Evolutionary conservation across 2,888 invertebrate genomes (phyloP), one percentile per base, ranked within the genome.

Genomic region (Hipparchia semele): DNA sequence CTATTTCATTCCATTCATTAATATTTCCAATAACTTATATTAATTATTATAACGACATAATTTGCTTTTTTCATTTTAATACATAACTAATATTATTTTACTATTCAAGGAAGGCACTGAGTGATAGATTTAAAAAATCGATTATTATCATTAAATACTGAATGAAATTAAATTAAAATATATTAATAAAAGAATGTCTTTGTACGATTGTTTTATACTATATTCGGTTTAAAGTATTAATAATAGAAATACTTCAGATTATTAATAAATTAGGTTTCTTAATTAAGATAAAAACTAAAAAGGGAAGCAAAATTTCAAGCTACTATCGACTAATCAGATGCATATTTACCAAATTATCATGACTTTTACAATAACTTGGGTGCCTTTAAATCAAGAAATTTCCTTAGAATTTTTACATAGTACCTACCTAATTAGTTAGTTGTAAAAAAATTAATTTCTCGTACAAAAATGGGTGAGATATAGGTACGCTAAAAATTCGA

Each of bases 21-120:
- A 1, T 0, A 39, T 2, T 2, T 39, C 13, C 53, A 65, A 65
- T 51, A 65, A 46, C 45, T 62, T 62, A 62, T 23, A 53, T 33
- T 23, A 23, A 65, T 65, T 64, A 64, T 10, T 64, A 9, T 33
- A 53, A 53, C 33, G 51, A 53, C 53, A 64, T 46, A 53, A 33
- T 39, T 60, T 39, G 33, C 10, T 39, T 53, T 53, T 65, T 33
- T 51, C 64, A 64, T 12, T 12, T 65, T 53, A 53, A 65, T 53
- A 23, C 23, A 23, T 23, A 23, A 23, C 23, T 23, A 53, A 12
- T 10, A 65, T 53, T 39, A 23, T 39, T 39, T 53, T 4, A 51
- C 33, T 68, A 68, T 68, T 68, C 51, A 68, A 68, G 68, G 68
- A 68, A 68, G 68, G 68, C 68, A 68, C 68, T 68, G 59, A 68